Conservation (phyloP, 30 jellyfish, hydroid and myxozoan species). For the Chrysaora quinquecirrha region DNA sequence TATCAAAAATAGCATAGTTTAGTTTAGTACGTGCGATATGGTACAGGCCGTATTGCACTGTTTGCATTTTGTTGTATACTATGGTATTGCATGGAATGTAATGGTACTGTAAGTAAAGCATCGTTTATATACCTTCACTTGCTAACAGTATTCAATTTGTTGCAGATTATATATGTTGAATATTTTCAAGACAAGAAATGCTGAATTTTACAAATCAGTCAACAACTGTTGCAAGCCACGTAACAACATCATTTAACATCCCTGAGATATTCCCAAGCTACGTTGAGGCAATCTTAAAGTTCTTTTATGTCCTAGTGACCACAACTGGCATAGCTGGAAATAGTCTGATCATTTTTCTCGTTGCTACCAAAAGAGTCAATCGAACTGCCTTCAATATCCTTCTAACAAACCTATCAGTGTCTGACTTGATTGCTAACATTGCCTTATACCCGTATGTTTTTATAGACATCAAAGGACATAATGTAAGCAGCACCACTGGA, state of each 20-base stretch:
- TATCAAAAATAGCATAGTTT: no score
- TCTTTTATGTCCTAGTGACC: slow-evolving; percentile 20
- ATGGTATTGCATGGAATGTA: no score
- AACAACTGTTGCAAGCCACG: not conserved
- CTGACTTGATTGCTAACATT: slow-evolving; percentile 49
- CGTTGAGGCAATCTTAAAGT: slow-evolving; percentile 6
- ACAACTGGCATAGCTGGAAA: slow-evolving; percentile 31
- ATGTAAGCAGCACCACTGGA: slow-evolving; percentile 10
- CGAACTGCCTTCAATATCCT: slow-evolving; percentile 43
- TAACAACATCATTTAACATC: not conserved
- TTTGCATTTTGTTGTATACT: no score
- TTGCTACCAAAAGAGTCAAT: slow-evolving; percentile 34
- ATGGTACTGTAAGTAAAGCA: no score
- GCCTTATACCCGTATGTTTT: slow-evolving; percentile 52
- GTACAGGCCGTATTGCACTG: no score
- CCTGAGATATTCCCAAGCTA: slow-evolving; percentile 17
- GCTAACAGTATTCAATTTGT: no score
- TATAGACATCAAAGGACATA: slow-evolving; percentile 32
- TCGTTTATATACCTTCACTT: no score
- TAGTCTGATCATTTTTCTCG: slow-evolving; percentile 20
- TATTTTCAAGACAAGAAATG: not conserved
- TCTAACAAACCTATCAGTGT: slow-evolving; percentile 36
- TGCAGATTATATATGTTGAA: no score
- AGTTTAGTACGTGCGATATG: no score
- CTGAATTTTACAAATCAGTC: not conserved